Evolutionary conservation across 2,113 vertebrate species (phyloP).

Genomic region (Falco punctatus): DNA sequence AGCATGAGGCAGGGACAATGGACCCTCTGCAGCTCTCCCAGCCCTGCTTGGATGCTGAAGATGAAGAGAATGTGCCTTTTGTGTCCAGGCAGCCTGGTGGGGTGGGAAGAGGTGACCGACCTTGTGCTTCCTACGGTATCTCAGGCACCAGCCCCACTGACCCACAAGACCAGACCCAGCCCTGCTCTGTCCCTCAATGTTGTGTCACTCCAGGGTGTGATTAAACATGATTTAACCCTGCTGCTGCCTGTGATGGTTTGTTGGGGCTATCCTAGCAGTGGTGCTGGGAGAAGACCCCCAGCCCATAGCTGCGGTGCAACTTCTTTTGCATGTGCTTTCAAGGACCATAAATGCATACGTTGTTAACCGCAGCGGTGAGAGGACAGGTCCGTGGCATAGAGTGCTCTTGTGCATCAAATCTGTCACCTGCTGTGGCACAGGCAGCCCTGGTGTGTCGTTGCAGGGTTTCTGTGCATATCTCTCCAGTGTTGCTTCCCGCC

Average conservation of each 20-base stretch:
- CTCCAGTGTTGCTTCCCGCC: not conserved
- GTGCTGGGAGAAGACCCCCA: not conserved
- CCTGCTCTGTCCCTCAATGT: not conserved
- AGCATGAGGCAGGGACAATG: accelerated
- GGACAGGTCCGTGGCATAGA: not conserved
- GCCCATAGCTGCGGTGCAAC: not conserved
- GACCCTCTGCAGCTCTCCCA: not conserved
- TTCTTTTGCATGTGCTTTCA: not conserved
- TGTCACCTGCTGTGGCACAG: not conserved
- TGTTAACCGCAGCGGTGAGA: accelerated
- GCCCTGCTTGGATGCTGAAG: not conserved
- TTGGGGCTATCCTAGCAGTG: not conserved
- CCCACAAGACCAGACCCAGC: accelerated
- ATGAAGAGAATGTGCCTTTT: not conserved
- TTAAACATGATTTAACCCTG: slow-evolving; percentile 31
- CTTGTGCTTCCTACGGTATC: not conserved
- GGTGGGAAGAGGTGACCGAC: not conserved
- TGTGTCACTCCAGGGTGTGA: not conserved
- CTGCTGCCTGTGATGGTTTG: not conserved
- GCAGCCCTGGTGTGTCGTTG: not conserved
- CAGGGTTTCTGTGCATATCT: not conserved
- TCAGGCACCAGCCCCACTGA: not conserved
- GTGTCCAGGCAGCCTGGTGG: accelerated
- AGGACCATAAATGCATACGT: not conserved
- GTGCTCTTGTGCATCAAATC: not conserved